phyloP scores from a whole-genome alignment of 1,140 invertebrate genomes.

The Caenorhabditis elegans region WBcel235 BX284606.5:13657501-13658000 shows the following conservation, averaged over 20 bases:
- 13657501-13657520: neutral
- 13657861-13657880: too few species aligned
- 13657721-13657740: conserved; percentile 23
- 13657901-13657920: neutral
- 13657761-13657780: neutral
- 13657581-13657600: neutral
- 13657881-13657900: neutral
- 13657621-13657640: neutral
- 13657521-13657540: neutral
- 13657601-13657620: neutral
- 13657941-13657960: too few species aligned
- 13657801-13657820: neutral
- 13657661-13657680: conserved; percentile 18
- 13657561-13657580: conserved; percentile 5
- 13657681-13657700: too few species aligned
- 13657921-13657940: neutral
- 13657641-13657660: conserved; percentile 9
- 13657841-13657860: too few species aligned
- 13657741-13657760: conserved; percentile 20
- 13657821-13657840: neutral
- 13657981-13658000: conserved; percentile 30
- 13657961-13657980: conserved; percentile 29
- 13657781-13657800: neutral
- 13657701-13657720: neutral
- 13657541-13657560: neutral